Evolutionary conservation across 2,888 invertebrate species (phyloP).

Genomic region (Mystacides longicornis): DNA sequence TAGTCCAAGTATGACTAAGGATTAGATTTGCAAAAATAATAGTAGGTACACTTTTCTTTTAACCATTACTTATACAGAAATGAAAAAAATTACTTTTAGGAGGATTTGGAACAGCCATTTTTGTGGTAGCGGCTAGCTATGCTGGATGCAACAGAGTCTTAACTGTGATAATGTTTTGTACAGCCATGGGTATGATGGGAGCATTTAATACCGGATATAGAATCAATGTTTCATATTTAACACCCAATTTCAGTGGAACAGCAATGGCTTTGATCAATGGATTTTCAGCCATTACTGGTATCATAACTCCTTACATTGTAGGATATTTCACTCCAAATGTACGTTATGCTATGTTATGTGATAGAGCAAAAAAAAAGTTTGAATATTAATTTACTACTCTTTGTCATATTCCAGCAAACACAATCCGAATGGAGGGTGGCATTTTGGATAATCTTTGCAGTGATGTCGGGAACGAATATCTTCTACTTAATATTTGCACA

Average conservation of each 20-base stretch:
- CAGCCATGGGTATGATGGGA: conserved; percentile 61
- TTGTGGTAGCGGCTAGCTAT: conserved; percentile 61
- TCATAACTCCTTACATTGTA: conserved; percentile 60
- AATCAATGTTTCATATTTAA: conserved; percentile 59
- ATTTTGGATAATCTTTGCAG: conserved; percentile 70
- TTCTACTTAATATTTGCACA: conserved; percentile 64
- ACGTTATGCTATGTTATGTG: conserved; percentile 31
- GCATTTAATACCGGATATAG: conserved; percentile 65
- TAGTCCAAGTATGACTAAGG: not conserved
- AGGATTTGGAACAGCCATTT: conserved; percentile 59
- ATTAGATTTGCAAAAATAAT: not conserved
- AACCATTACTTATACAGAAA: not conserved
- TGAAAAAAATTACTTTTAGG: conserved; percentile 36
- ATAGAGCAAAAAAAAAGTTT: too few relatives aligned
- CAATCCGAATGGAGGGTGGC: conserved; percentile 64
- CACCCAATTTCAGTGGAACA: conserved; percentile 59
- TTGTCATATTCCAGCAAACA: conserved; percentile 38
- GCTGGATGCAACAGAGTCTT: conserved; percentile 56
- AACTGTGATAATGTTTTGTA: conserved; percentile 12
- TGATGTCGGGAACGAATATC: conserved; percentile 59
- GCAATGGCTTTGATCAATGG: conserved; percentile 65
- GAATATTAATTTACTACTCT: too few relatives aligned
- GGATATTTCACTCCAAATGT: conserved; percentile 58
- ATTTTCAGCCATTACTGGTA: conserved; percentile 63
- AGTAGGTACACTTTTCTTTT: not conserved